Conservation (phyloP, 2,888 invertebrate genomes). For the Callimorpha dominula region DNA sequence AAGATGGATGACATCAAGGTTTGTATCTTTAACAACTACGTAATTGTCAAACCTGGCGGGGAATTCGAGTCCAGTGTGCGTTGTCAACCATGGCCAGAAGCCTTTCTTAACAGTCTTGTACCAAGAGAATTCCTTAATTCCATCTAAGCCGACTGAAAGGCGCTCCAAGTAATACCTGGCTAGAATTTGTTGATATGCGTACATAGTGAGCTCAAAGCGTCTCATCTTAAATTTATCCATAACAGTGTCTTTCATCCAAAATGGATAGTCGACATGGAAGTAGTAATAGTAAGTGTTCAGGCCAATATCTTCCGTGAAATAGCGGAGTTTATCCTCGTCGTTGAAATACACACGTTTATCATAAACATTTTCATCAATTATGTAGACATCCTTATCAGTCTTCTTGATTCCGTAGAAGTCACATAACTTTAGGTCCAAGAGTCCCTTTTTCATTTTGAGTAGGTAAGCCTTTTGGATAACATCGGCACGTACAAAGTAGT, state of each 20-base stretch:
- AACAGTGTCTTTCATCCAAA: slow-evolving; percentile 86
- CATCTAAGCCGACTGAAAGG: slow-evolving; percentile 81
- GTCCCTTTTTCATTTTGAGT: slow-evolving; percentile 82
- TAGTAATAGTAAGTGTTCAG: slow-evolving; percentile 88
- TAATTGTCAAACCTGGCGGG: slow-evolving; percentile 83
- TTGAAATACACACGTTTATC: slow-evolving; percentile 84
- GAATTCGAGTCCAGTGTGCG: slow-evolving; percentile 85
- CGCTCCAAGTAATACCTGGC: slow-evolving; percentile 88
- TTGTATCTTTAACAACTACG: slow-evolving; percentile 65
- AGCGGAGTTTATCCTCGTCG: slow-evolving; percentile 86
- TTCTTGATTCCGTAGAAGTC: slow-evolving; percentile 84
- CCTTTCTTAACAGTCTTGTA: slow-evolving; percentile 78
- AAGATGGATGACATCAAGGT: slow-evolving; percentile 64
- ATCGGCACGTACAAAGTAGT: slow-evolving; percentile 89
- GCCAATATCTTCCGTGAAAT: slow-evolving; percentile 89
- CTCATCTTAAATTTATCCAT: slow-evolving; percentile 69
- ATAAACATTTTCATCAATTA: slow-evolving; percentile 89
- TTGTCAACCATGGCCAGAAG: slow-evolving; percentile 86
- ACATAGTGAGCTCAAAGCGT: slow-evolving; percentile 86
- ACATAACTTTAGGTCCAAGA: slow-evolving; percentile 80
- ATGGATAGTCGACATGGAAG: slow-evolving; percentile 88
- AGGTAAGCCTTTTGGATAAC: slow-evolving; percentile 87
- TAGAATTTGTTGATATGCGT: slow-evolving; percentile 89
- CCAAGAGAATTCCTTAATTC: slow-evolving; percentile 79
- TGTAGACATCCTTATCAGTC: slow-evolving; percentile 83